These are phyloP conservation scores for Chaetops frenatus DNA, from an alignment of 2,113 vertebrate genomes.

Conservation along the genomic window DNA sequence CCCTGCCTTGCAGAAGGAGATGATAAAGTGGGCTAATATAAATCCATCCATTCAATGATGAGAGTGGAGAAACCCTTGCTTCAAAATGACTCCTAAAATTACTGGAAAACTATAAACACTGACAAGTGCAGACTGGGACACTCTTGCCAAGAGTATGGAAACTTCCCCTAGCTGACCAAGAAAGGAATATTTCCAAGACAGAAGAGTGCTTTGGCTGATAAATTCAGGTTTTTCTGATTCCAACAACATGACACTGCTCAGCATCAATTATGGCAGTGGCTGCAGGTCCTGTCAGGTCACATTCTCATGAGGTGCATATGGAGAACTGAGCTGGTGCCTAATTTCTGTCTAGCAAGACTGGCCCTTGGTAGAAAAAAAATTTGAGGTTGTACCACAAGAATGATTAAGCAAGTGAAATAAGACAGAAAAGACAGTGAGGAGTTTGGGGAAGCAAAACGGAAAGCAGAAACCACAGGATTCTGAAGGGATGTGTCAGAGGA, in stretches of 20 bases:
- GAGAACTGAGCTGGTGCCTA: not conserved
- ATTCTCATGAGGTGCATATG: accelerated
- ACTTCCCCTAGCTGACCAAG: not conserved
- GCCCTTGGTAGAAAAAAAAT: not conserved
- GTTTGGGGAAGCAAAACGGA: not conserved
- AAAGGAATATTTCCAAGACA: not conserved
- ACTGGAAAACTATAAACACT: not conserved
- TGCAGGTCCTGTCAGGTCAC: not conserved
- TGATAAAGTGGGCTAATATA: not conserved
- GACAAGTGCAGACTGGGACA: not conserved
- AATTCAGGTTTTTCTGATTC: not conserved
- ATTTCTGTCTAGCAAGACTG: not conserved
- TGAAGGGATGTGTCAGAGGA: not conserved
- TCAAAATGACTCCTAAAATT: not conserved
- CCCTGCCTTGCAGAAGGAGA: not conserved
- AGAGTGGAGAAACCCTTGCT: not conserved
- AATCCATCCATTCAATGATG: not conserved
- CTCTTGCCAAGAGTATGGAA: not conserved
- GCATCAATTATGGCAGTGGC: not conserved
- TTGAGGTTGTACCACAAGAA: not conserved
- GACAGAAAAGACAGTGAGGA: not conserved
- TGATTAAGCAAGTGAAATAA: not conserved
- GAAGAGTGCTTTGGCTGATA: not conserved
- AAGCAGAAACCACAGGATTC: not conserved
- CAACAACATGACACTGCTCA: not conserved